Percentiles rank a stretch among this genome's conserved stretches.
Evolutionary conservation across 2,888 invertebrate species (phyloP).

Genomic region (Eucera pruinosa): DNA sequence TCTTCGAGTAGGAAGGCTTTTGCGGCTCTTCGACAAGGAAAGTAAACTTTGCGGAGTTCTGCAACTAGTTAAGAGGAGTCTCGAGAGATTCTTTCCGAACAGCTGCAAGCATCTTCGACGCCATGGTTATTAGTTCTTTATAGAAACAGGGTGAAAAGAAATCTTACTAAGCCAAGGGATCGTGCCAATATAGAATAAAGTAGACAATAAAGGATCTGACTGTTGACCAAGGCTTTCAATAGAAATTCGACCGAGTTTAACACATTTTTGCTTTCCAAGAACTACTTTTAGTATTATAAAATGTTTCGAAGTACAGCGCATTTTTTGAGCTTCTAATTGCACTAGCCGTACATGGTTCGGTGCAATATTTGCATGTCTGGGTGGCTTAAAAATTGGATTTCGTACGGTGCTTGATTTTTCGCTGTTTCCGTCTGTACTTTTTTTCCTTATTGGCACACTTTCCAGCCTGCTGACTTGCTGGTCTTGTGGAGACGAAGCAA

Average conservation of each 20-base stretch:
- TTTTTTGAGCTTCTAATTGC: conserved; percentile 38
- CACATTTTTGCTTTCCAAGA: no score
- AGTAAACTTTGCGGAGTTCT: background rate
- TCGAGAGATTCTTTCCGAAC: background rate
- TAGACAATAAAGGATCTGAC: no score
- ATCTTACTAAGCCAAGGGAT: background rate
- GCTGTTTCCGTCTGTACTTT: conserved; percentile 15
- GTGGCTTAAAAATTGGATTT: conserved; percentile 45
- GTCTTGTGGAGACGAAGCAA: conserved; percentile 25
- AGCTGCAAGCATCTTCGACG: background rate
- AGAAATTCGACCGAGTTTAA: background rate
- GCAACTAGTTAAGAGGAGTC: background rate
- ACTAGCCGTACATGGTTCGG: background rate
- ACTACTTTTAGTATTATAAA: no score
- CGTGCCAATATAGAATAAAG: background rate
- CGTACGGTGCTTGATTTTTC: conserved; percentile 5
- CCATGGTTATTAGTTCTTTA: background rate
- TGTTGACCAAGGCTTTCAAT: background rate
- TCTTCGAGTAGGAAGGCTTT: no score
- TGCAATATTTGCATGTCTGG: conserved; percentile 36
- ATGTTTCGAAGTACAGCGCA: no score
- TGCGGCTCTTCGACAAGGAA: background rate
- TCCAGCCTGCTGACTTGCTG: conserved; percentile 34
- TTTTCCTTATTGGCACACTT: conserved; percentile 58
- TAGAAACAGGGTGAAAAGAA: background rate